A percentile compares a stretch with the other conserved stretches of the same genome.
Evolutionary conservation across 2,888 invertebrate genomes (phyloP).

Genomic region (Venusia cambrica): DNA sequence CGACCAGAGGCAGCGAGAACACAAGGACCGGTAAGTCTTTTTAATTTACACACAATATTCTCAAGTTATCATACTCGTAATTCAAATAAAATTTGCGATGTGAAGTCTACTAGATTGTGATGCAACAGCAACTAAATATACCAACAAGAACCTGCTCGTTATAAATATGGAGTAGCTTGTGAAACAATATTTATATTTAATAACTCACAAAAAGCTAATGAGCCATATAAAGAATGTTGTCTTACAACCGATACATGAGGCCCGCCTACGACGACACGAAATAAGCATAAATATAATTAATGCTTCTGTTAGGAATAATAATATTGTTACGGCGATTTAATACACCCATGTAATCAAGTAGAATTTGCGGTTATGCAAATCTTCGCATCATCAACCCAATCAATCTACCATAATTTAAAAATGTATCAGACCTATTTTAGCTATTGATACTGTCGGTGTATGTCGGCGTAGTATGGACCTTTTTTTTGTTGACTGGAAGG

Average conservation of each 20-base stretch:
- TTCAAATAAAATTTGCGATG: no score
- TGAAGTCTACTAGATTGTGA: no score
- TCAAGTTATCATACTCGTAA: no score
- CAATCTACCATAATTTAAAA: no score
- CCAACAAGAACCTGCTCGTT: slow-evolving; percentile 23
- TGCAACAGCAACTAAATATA: no score
- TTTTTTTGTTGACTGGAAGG: no score
- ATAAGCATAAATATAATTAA: slow-evolving; percentile 59
- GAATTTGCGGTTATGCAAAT: slow-evolving; percentile 22
- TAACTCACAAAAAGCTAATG: slow-evolving; percentile 42
- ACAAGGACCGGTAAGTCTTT: slow-evolving; percentile 69
- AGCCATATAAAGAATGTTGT: slow-evolving; percentile 70
- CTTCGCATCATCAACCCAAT: slow-evolving; percentile 22
- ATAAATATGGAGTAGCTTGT: slow-evolving; percentile 23
- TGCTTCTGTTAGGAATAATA: slow-evolving; percentile 56
- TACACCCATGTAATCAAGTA: slow-evolving; percentile 39
- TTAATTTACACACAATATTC: no score
- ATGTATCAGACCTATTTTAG: no score
- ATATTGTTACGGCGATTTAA: slow-evolving; percentile 52
- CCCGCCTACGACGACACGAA: slow-evolving; percentile 54
- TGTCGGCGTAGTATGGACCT: no score
- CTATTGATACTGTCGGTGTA: no score
- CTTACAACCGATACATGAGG: slow-evolving; percentile 47
- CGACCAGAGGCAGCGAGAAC: slow-evolving; percentile 43
- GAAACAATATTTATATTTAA: slow-evolving; percentile 34